Percentiles rank a stretch among this genome's conserved stretches.
Conservation (phyloP, 2,113 vertebrate genomes). For the Diadophis punctatus region DNA sequence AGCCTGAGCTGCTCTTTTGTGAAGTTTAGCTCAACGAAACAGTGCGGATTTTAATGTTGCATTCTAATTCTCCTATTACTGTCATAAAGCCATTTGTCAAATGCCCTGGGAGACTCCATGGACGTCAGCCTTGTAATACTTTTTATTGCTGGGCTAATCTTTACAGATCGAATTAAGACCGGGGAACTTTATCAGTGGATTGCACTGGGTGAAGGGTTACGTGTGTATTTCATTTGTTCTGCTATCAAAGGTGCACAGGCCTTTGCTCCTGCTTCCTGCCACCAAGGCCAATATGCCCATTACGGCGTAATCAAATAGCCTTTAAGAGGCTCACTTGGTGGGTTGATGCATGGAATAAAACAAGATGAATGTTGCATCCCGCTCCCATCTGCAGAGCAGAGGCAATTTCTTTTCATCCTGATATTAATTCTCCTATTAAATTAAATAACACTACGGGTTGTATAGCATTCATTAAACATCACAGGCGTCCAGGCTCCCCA, state of each 20-base stretch:
- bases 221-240: slow-evolving; percentile 6
- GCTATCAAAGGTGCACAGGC: not conserved
- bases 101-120: slow-evolving; percentile 47
- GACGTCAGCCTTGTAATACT: slow-evolving; percentile 51
- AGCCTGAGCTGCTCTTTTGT: not conserved
- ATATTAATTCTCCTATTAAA: slow-evolving; percentile 46
- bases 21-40: slow-evolving; percentile 18
- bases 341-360: slow-evolving; percentile 16
- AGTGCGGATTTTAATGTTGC: slow-evolving; percentile 58
- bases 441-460: slow-evolving; percentile 26
- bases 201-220: slow-evolving; percentile 43
- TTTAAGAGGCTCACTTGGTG: slow-evolving; percentile 29
- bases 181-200: slow-evolving; percentile 47
- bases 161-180: slow-evolving; percentile 66
- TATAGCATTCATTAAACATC: slow-evolving; percentile 35
- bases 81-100: slow-evolving; percentile 74
- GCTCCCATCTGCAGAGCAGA: not conserved
- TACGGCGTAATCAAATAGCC: not conserved
- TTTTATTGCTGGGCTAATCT: slow-evolving; percentile 64
- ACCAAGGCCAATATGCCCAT: not conserved
- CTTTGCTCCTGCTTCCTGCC: slow-evolving; percentile 15
- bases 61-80: slow-evolving; percentile 75
- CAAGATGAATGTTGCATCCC: slow-evolving; percentile 41
- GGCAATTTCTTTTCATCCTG: not conserved
- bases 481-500: slow-evolving; percentile 28